These are phyloP conservation scores for Petrolisthes cinctipes DNA, from an alignment of 2,888 invertebrate genomes.

Conservation along the genomic window DNA sequence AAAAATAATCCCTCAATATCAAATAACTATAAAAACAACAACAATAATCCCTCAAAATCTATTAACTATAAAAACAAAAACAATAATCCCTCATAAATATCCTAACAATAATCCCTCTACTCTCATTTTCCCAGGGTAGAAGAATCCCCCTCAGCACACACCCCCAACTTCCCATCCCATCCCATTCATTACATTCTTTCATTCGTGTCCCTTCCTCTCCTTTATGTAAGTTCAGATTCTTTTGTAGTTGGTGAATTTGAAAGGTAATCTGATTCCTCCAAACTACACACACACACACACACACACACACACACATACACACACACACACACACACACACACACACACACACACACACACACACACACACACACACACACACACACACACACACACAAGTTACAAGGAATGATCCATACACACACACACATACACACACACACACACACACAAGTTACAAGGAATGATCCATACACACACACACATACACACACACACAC, in stretches of 20 bases:
- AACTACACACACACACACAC: no score
- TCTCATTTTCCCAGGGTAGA: no score
- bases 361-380: constrained; percentile 10
- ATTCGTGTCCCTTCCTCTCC: no score
- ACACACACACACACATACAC: neutral
- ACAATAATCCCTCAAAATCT: neutral
- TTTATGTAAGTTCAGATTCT: neutral
- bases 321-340: constrained; percentile 25
- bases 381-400: constrained; percentile 1
- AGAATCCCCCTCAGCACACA: no score
- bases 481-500: neutral
- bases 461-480: neutral
- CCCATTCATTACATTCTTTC: no score
- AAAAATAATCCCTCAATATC: neutral
- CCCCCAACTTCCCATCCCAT: no score
- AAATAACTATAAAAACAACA: neutral
- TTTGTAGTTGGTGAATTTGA: neutral
- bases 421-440: no score
- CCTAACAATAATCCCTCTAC: no score
- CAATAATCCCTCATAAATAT: no score
- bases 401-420: no score
- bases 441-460: neutral
- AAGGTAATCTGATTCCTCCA: no score
- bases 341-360: constrained; percentile 26
- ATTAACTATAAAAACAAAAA: no score